These are phyloP conservation scores for Brenthis daphne DNA, from an alignment of 2,888 invertebrate species.

Conservation along the genomic window DNA sequence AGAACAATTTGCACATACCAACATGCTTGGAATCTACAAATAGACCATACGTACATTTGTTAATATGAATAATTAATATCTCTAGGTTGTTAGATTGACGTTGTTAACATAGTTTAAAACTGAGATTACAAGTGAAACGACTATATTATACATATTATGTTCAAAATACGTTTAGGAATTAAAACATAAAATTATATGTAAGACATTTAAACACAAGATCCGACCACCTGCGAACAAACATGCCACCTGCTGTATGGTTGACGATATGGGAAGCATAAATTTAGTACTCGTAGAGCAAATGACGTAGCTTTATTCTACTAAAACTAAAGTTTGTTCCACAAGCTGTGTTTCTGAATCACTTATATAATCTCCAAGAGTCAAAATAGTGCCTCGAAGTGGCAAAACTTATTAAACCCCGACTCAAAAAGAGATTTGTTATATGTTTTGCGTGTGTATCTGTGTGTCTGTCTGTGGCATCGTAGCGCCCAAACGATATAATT, in stretches of 20 bases:
- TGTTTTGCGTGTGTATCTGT: no score
- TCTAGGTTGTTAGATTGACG: background rate
- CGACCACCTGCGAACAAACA: conserved; percentile 24
- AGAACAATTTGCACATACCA: background rate
- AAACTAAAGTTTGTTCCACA: background rate
- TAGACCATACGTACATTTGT: background rate
- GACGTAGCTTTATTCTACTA: background rate
- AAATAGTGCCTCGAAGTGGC: no score
- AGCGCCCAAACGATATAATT: no score
- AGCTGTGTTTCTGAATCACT: background rate
- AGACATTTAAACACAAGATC: conserved; percentile 6
- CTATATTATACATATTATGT: conserved; percentile 6
- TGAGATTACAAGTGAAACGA: conserved; percentile 6
- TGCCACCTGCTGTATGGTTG: conserved; percentile 22
- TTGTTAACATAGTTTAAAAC: background rate
- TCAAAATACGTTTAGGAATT: background rate
- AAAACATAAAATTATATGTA: conserved; percentile 20
- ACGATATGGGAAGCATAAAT: conserved; percentile 1
- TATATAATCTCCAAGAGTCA: no score
- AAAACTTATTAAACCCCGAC: no score
- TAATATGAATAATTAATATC: conserved; percentile 1
- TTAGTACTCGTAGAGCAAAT: background rate
- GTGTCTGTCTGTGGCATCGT: no score
- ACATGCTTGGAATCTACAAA: background rate
- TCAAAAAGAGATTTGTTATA: no score